Evolutionary conservation across 35 echinoderm and acorn worm species (phyloP).

Genomic region (Eucidaris tribuloides): DNA sequence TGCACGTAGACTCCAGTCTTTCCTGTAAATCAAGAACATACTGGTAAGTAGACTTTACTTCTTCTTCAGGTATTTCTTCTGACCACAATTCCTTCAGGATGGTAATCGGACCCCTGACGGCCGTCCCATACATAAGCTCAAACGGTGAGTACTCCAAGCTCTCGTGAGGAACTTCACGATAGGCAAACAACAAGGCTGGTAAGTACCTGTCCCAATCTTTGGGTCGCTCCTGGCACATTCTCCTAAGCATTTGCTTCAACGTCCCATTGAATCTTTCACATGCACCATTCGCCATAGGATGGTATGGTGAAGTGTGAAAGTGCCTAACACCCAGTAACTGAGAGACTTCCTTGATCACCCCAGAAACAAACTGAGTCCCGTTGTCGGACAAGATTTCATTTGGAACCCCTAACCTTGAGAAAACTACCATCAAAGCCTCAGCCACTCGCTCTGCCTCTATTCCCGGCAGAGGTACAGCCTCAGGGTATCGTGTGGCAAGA

Average conservation of each 20-base stretch:
- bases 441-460: slow-evolving; percentile 53
- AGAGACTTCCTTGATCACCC: slow-evolving; percentile 50
- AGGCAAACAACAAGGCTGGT: slow-evolving; percentile 40
- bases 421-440: slow-evolving; percentile 53
- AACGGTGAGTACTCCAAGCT: slow-evolving; percentile 48
- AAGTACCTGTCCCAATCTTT: slow-evolving; percentile 37
- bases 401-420: slow-evolving; percentile 39
- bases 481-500: slow-evolving; percentile 59
- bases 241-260: slow-evolving; percentile 21
- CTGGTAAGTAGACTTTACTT: slow-evolving; percentile 22
- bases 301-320: slow-evolving; percentile 45
- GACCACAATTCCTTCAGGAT: slow-evolving; percentile 45
- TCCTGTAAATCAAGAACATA: neutral
- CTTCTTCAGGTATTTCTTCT: neutral
- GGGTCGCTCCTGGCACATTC: neutral
- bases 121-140: slow-evolving; percentile 55
- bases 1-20: neutral
- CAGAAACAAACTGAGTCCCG: slow-evolving; percentile 58
- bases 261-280: slow-evolving; percentile 60
- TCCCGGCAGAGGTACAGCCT: slow-evolving; percentile 30
- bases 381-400: slow-evolving; percentile 58
- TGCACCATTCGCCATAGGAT: slow-evolving; percentile 48
- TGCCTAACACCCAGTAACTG: slow-evolving; percentile 21
- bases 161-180: slow-evolving; percentile 48
- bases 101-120: slow-evolving; percentile 35